Evolutionary conservation across 1,140 invertebrate species (phyloP), one percentile per base, ranked within the genome.

Genomic region (Calephelis virginiensis): DNA sequence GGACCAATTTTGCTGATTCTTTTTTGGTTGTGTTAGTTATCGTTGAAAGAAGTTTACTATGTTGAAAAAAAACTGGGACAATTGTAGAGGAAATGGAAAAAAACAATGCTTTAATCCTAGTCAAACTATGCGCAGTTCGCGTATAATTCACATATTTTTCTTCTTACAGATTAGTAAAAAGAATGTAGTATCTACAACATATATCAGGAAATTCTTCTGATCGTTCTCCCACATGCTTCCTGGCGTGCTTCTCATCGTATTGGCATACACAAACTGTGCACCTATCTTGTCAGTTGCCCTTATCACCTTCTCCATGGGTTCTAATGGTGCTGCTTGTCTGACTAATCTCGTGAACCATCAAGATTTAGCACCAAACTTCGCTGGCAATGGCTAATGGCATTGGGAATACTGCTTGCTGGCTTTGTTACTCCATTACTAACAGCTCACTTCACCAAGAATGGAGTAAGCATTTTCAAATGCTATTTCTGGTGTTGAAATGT

Each of bases 311-410:
- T n/a, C n/a, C n/a, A n/a, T n/a, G n/a, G n/a, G n/a, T n/a, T n/a
- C n/a, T n/a, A n/a, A n/a, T n/a, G n/a, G 97, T 0, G 96, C 97
- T 14, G 95, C 95, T 0, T 96, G 96, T 28, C 93, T 96, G 56
- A 97, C 96, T 0, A 97, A 94, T 86, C 92, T 96, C 75, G 94
- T 96, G 74, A 97, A 97, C 83, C 95, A 96, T 64, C 94, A 98
- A 82, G 96, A 97, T 88, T 86, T 97, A 63, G 95, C 96, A 0
- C 91, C 91, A 0, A 97, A 96, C 86, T 96, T 93, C 89, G 96
- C 96, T 10, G 95, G 95, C 12, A 94, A 94, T 96, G 17, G 94
- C 95, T 63, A 96, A 96, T 70, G 95, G 94, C 6, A 92, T 96
- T 37, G 95, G 95, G 4, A 94, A 94, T 60, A 95, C 94, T 0